phyloP scores from a whole-genome alignment of 2,888 invertebrate species.

The Pinctada fucata region DNA sequence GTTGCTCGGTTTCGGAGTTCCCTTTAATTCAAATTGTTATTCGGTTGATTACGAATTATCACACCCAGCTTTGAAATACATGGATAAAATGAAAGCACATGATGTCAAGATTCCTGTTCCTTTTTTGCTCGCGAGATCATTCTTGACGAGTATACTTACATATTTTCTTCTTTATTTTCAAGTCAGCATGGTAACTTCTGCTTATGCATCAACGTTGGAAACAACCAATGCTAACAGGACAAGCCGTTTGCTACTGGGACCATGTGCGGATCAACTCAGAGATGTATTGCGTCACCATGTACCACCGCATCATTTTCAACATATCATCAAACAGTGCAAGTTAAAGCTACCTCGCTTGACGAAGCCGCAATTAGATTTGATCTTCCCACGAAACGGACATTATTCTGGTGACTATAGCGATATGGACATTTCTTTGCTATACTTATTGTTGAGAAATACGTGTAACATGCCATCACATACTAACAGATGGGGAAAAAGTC shows the following conservation, averaged over 20 bases:
- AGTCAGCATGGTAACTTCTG: too few species aligned
- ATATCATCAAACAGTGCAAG: neutral
- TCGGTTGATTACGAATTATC: too few species aligned
- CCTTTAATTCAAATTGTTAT: too few species aligned
- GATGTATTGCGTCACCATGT: neutral
- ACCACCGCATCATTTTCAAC: neutral
- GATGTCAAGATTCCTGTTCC: too few species aligned
- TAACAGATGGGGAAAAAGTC: too few species aligned
- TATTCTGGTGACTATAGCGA: neutral
- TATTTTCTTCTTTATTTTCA: too few species aligned
- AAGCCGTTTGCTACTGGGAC: neutral
- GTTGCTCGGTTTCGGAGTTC: too few species aligned
- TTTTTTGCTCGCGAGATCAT: too few species aligned
- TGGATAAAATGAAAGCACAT: too few species aligned
- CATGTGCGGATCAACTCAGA: conserved; percentile 2
- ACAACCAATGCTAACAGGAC: neutral
- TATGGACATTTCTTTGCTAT: neutral
- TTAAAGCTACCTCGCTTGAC: neutral
- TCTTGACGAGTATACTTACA: too few species aligned
- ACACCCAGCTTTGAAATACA: too few species aligned
- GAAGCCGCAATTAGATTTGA: neutral
- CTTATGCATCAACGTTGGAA: neutral
- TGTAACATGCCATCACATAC: neutral
- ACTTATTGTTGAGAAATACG: neutral
- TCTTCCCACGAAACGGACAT: neutral